A percentile compares a stretch with the other conserved stretches of the same genome.
These are phyloP conservation scores for Huso huso DNA, from an alignment of 2,797 vertebrate genomes.

Conservation along the genomic window DNA sequence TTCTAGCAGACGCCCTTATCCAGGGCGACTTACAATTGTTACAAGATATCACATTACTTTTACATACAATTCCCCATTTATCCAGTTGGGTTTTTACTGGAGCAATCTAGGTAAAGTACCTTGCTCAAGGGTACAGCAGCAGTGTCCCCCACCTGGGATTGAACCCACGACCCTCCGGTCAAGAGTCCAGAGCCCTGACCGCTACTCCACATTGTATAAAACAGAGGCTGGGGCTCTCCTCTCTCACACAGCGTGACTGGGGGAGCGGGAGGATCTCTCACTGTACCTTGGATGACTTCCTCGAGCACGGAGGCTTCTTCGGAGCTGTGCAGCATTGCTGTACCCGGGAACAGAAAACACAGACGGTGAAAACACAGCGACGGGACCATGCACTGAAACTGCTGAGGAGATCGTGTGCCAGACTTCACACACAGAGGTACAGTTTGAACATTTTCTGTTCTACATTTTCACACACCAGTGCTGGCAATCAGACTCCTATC, in stretches of 20 bases:
- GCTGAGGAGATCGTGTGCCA: too few relatives aligned
- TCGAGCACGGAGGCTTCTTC: slow-evolving; percentile 62
- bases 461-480: neutral
- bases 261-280: slow-evolving; percentile 18
- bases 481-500: too few relatives aligned
- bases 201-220: neutral
- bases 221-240: neutral
- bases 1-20: too few relatives aligned
- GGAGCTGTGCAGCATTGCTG: slow-evolving; percentile 65
- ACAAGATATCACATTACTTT: too few relatives aligned
- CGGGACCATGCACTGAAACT: too few relatives aligned
- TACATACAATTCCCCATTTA: too few relatives aligned
- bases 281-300: slow-evolving; percentile 72
- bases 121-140: neutral
- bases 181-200: neutral
- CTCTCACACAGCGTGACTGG: slow-evolving; percentile 23
- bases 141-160: too few relatives aligned
- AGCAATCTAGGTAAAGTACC: too few relatives aligned
- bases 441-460: neutral
- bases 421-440: too few relatives aligned
- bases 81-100: too few relatives aligned
- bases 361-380: neutral
- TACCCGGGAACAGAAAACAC: slow-evolving; percentile 12
- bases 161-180: neutral
- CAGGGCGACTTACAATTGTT: too few relatives aligned